phyloP scores from a whole-genome alignment of 1,140 invertebrate species.

The Megalonaias nervosa region DNA sequence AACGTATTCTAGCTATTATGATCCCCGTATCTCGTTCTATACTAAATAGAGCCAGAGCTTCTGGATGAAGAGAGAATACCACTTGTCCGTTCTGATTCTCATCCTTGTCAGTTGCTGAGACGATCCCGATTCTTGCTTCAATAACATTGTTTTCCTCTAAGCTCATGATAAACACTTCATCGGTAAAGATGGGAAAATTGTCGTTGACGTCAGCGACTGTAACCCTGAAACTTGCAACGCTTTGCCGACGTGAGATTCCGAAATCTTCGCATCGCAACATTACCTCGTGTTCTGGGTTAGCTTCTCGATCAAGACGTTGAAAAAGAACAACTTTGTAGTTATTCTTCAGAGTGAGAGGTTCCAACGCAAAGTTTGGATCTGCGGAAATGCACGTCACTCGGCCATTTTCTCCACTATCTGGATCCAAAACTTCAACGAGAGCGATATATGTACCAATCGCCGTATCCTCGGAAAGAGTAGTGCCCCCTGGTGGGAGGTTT shows the following conservation, averaged over 20 bases:
- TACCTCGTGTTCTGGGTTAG: conserved; percentile 21
- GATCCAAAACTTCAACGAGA: conserved; percentile 56
- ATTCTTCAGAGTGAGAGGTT: neutral
- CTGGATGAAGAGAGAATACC: conserved; percentile 29
- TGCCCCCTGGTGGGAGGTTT: conserved; percentile 50
- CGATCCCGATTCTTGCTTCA: conserved; percentile 13
- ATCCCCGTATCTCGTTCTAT: conserved; percentile 14
- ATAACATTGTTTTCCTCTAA: conserved; percentile 27
- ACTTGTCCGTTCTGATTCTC: conserved; percentile 23
- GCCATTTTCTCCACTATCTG: conserved; percentile 54
- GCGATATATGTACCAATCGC: conserved; percentile 55
- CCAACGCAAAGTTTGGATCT: conserved; percentile 33
- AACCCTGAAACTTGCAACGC: conserved; percentile 14
- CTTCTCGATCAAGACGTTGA: conserved; percentile 28
- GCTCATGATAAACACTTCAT: conserved; percentile 10
- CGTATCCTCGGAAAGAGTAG: conserved; percentile 40
- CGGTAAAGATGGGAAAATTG: conserved; percentile 30
- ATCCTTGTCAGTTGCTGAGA: conserved; percentile 33
- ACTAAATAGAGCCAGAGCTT: conserved; percentile 14
- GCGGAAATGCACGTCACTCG: conserved; percentile 49
- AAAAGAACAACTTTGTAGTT: conserved; percentile 34
- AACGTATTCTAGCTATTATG: conserved; percentile 9
- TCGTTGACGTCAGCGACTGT: conserved; percentile 33
- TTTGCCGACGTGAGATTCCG: conserved; percentile 19
- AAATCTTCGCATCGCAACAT: conserved; percentile 27